Evolutionary conservation across 1,140 invertebrate species (phyloP).

Genomic region (Antheraea pernyi): DNA sequence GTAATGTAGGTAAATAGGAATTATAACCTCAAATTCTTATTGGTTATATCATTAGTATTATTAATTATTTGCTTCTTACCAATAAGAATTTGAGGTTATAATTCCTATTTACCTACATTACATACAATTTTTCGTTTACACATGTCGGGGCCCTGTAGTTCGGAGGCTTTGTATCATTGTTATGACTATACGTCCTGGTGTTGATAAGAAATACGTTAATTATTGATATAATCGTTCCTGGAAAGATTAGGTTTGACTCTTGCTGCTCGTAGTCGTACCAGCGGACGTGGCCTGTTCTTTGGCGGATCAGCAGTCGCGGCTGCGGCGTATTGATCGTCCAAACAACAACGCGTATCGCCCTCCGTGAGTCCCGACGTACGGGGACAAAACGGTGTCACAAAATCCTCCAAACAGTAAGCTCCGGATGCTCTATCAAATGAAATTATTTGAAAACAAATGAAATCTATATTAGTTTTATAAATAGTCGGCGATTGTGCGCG

Average conservation of each 20-base stretch:
- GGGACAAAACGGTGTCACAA: constrained; percentile 84
- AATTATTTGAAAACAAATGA: neutral
- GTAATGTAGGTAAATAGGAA: no score
- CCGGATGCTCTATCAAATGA: constrained; percentile 51
- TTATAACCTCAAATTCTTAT: no score
- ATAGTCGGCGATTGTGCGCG: neutral
- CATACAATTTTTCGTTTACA: no score
- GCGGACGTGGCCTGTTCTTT: constrained; percentile 37
- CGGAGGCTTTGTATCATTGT: no score
- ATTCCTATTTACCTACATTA: no score
- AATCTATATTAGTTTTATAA: no score
- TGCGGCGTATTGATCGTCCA: constrained; percentile 65
- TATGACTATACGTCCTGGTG: no score
- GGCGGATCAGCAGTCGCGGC: constrained; percentile 42
- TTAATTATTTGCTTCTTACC: no score
- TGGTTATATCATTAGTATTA: no score
- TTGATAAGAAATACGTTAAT: neutral
- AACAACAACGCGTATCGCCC: constrained; percentile 85
- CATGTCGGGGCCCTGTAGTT: no score
- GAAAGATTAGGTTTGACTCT: constrained; percentile 2
- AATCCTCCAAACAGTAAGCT: constrained; percentile 83
- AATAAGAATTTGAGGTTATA: no score
- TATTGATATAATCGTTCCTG: neutral
- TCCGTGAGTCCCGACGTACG: constrained; percentile 66
- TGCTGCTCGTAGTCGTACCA: constrained; percentile 7